phyloP scores from a whole-genome alignment of 2,797 vertebrate species.

The Oreochromis grahami region DNA sequence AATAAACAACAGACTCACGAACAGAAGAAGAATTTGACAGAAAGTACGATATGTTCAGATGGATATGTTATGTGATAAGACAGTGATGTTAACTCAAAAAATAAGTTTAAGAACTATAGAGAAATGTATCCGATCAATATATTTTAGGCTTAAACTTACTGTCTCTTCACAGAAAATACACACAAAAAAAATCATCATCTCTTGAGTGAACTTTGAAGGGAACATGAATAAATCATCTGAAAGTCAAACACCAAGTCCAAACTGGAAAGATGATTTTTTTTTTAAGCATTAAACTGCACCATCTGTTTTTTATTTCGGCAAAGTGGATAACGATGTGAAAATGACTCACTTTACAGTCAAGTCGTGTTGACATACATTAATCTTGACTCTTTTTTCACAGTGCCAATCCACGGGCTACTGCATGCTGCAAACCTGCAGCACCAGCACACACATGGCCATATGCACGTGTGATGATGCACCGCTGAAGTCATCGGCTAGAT shows the following conservation, averaged over 20 bases:
- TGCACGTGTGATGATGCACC: not conserved
- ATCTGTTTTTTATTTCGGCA: not conserved
- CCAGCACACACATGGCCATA: too few species aligned
- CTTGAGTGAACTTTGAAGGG: not conserved
- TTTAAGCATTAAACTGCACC: not conserved
- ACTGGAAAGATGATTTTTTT: not conserved
- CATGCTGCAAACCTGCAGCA: not conserved
- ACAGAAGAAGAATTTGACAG: not conserved
- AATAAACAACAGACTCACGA: not conserved
- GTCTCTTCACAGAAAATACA: not conserved
- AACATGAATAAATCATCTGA: not conserved
- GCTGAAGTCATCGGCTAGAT: not conserved
- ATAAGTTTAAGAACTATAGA: too few species aligned
- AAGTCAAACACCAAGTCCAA: not conserved
- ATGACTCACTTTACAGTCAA: not conserved
- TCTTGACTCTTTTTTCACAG: not conserved
- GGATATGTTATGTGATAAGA: not conserved
- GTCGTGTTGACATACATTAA: not conserved
- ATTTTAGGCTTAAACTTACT: not conserved
- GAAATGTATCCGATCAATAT: not conserved
- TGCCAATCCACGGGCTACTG: not conserved
- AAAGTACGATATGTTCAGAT: rapidly evolving
- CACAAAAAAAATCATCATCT: not conserved
- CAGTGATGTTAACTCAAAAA: not conserved
- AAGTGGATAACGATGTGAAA: not conserved